Evolutionary conservation across 2,888 invertebrate genomes (phyloP).

Genomic region (Thereva nobilitata): DNA sequence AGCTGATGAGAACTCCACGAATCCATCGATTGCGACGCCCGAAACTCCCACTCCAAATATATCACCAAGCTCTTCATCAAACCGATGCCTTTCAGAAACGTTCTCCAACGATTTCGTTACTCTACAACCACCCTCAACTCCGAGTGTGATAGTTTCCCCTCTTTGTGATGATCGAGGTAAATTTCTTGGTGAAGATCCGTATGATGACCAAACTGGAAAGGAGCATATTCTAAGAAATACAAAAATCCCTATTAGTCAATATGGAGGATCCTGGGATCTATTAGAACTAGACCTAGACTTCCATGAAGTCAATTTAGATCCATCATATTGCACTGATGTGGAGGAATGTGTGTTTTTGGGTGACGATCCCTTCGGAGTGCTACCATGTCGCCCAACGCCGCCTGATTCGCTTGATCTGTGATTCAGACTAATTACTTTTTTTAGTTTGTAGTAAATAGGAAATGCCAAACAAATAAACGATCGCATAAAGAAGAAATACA

Average conservation of each 20-base stretch:
- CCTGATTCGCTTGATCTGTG: conserved; percentile 61
- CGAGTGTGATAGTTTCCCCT: conserved; percentile 65
- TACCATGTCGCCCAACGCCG: conserved; percentile 65
- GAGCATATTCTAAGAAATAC: conserved; percentile 4
- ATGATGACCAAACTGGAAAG: conserved; percentile 40
- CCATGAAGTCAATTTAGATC: conserved; percentile 66
- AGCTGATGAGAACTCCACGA: conserved; percentile 44
- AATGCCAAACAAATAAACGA: conserved; percentile 1
- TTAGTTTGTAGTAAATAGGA: conserved; percentile 4
- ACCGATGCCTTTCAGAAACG: conserved; percentile 61
- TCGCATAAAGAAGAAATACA: background rate
- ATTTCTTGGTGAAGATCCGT: conserved; percentile 57
- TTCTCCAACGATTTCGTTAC: conserved; percentile 67
- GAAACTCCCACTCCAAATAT: conserved; percentile 73
- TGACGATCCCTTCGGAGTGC: conserved; percentile 63
- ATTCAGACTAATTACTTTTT: conserved; percentile 48
- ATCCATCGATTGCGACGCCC: conserved; percentile 61
- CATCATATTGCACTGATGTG: conserved; percentile 66
- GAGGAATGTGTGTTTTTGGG: conserved; percentile 66
- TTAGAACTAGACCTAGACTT: conserved; percentile 66
- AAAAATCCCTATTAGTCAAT: conserved; percentile 53
- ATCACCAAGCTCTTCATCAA: conserved; percentile 57
- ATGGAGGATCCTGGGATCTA: conserved; percentile 66
- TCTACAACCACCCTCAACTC: conserved; percentile 58
- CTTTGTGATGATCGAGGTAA: conserved; percentile 50